Evolutionary conservation across 2,797 vertebrate species (phyloP), one percentile per base, ranked within the genome.

Genomic region (Fistularia commersonii): DNA sequence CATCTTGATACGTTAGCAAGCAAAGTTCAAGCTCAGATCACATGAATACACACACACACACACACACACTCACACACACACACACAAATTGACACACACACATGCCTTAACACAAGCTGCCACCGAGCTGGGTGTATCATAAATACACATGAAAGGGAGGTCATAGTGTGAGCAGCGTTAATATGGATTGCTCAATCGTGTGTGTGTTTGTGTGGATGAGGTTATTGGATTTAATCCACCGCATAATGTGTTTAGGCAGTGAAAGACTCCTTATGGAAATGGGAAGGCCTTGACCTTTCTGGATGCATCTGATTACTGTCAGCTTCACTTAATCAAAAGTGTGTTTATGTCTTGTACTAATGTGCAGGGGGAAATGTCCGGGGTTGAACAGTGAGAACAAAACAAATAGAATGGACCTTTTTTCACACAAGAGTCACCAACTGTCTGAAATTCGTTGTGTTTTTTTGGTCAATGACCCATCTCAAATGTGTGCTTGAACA

Each of bases 261-360:
- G 37, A 69, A 51, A 60, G 71, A 66, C 56, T 69, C 44, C 44
- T 67, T 47, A 41, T 71, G 72, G 61, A 75, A 65, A 71, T 43
- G 36, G 47, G 39, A 44, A 53, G 44, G 62, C 54, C 44, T 51
- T 51, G 72, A 80, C 77, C 79, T 82, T 82, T 82, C 45, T 32
- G 48, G 39, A 52, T 66, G 62, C 67, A 76, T 82, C 55, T 74
- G 64, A 79, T 80, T 77, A 72, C 48, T 74, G 74, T 73, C 74
- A 0, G 42, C 61, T 65, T 58, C 61, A 57, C 60, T 82, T 70
- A 31, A 69, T 73, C 64, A 35, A 32, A 8, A 11, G 15, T 23
- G 48, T 39, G 55, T 66, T 37, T 54, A 57, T 57, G 35, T 53
- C 8, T 51, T 51, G 48, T 40, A 38, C 11, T 7, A 31, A 23